Evolutionary conservation across 2,113 vertebrate genomes (phyloP), one percentile per base, ranked within the genome.

Genomic region (Neogale vison): DNA sequence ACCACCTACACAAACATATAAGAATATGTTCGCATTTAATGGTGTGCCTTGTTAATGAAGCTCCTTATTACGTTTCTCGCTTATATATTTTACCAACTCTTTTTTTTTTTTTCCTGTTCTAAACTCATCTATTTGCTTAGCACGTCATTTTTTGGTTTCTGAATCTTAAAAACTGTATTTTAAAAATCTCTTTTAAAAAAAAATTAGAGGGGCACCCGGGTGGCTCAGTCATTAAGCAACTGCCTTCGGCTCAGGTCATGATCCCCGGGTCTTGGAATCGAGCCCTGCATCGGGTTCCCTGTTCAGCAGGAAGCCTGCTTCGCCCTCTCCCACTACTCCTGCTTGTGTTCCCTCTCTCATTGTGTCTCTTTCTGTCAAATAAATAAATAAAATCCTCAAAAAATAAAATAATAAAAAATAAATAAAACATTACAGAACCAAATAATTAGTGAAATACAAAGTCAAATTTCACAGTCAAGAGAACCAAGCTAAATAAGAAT

Each of bases 61-160:
- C 21, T 91, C 91, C 93, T 90, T 93, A 92, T 91, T 76, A 12
- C 80, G 50, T 42, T 88, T 93, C 94, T 95, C 77, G 93, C 84
- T 81, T 88, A 57, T 21, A 74, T 24, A 86, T 88, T 88, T 84
- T 55, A 82, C 31, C 26, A 57, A 55, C 52, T 81, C 65, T 6
- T 72, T 74, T 63, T 50, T 42, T 50, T 83, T 67, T 74, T n/a
- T 67, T n/a, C n/a, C 17, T 77, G 39, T 61, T 72, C 29, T 69
- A 82, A 92, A 26, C 10, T 91, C 42, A 72, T 45, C 52, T 94
- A 3, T 71, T 83, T 84, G 29, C 36, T 47, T 4, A 85, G 6
- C 1, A 45, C 55, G 29, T 52, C 34, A 92, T 39, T 93, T n/a
- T 80, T 59, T 96, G 74, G 4, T n/a, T 92, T 95, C 34, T 63